These are phyloP conservation scores for Rattus rattus DNA, from an alignment of 2,113 vertebrate species.

Conservation along the genomic window DNA sequence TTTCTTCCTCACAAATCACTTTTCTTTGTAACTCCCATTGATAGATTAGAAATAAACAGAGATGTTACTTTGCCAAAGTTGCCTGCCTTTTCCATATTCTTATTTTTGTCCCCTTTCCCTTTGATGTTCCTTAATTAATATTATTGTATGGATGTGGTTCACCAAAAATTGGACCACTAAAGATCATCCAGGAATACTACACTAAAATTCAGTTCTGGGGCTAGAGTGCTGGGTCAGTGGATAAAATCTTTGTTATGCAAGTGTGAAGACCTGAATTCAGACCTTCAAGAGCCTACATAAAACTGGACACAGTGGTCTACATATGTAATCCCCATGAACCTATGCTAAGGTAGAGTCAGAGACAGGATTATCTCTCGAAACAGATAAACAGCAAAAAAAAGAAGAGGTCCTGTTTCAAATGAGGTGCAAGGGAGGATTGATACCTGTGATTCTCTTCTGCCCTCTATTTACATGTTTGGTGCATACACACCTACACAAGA, in stretches of 20 bases:
- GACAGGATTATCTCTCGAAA: too few relatives aligned
- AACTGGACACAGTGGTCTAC: too few relatives aligned
- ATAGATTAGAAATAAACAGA: neutral
- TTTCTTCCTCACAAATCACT: conserved; percentile 22
- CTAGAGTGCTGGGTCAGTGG: neutral
- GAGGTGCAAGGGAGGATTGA: neutral
- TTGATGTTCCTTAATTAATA: neutral
- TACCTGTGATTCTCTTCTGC: neutral
- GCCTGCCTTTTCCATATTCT: neutral
- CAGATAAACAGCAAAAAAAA: neutral
- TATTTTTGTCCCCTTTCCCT: neutral
- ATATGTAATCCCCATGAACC: neutral
- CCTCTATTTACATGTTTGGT: neutral
- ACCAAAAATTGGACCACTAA: neutral
- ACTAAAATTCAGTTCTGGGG: neutral
- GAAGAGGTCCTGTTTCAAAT: neutral
- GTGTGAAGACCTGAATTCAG: too few relatives aligned
- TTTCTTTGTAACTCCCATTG: neutral
- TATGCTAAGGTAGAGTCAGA: too few relatives aligned
- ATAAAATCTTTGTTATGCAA: neutral
- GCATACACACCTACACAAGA: neutral
- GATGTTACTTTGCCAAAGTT: neutral
- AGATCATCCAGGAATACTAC: neutral
- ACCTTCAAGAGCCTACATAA: neutral
- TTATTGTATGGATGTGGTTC: neutral